Percentiles rank a stretch among this genome's conserved stretches.
Conservation (phyloP, 2,113 vertebrate genomes). For the Salvelinus fontinalis region DNA sequence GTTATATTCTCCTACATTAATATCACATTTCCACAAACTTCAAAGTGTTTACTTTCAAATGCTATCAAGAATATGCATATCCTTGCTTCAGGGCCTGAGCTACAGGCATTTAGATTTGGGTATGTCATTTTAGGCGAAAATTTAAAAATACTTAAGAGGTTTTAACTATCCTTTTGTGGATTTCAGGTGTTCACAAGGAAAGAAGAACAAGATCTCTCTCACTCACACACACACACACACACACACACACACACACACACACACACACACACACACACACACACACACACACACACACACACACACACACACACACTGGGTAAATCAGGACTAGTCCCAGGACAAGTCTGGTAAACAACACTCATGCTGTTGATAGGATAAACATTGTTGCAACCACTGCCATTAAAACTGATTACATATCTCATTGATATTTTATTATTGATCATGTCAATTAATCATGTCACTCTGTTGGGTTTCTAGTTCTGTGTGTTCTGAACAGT, state of each 20-base stretch:
- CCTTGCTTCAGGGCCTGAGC: too few species aligned
- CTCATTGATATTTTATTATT: conserved; percentile 8
- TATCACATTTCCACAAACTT: too few species aligned
- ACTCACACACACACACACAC: neutral
- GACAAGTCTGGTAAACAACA: conserved; percentile 13
- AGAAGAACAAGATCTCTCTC: too few species aligned
- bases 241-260: too few species aligned
- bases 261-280: neutral
- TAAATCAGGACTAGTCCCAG: neutral
- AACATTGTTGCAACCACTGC: conserved; percentile 21
- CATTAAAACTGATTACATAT: conserved; percentile 44
- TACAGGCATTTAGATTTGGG: too few species aligned
- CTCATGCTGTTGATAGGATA: conserved; percentile 29
- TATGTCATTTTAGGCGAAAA: too few species aligned
- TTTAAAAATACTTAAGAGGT: too few species aligned
- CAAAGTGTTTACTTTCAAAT: too few species aligned
- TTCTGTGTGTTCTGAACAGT: conserved; percentile 4
- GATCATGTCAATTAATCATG: conserved; percentile 36
- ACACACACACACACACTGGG: neutral
- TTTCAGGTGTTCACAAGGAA: too few species aligned
- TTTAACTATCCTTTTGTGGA: too few species aligned
- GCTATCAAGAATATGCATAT: too few species aligned
- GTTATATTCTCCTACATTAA: too few species aligned
- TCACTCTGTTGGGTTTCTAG: conserved; percentile 11
- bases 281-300: neutral